Conservation (phyloP, 2,113 vertebrate genomes). For the Colossoma macropomum region DNA sequence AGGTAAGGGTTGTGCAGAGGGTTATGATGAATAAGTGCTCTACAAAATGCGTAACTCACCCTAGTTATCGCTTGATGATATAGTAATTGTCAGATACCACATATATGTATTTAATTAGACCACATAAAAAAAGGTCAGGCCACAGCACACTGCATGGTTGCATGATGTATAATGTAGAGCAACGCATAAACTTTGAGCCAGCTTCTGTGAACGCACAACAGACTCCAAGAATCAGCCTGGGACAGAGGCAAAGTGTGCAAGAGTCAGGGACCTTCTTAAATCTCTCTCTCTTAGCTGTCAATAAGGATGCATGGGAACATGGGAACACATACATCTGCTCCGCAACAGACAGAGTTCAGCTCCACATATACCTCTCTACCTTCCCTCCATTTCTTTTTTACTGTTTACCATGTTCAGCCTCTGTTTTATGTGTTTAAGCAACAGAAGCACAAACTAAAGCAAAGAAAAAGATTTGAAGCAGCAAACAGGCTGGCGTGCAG, state of each 20-base stretch:
- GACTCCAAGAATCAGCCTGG: background rate
- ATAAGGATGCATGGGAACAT: background rate
- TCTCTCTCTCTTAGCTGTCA: background rate
- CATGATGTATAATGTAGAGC: too few species aligned
- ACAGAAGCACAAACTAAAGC: background rate
- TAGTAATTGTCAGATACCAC: too few species aligned
- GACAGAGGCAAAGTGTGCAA: background rate
- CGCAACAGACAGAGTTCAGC: background rate
- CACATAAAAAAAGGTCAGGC: too few species aligned
- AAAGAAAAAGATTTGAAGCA: background rate
- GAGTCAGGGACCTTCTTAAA: background rate
- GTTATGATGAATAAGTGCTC: too few species aligned
- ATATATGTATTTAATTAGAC: too few species aligned
- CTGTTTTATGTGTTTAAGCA: background rate
- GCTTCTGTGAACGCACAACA: background rate
- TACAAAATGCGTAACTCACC: too few species aligned
- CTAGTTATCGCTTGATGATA: too few species aligned
- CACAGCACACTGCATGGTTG: too few species aligned
- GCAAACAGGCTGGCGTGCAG: background rate
- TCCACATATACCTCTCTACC: background rate
- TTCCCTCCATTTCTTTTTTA: background rate
- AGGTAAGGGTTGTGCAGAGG: too few species aligned
- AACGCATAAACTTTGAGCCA: background rate
- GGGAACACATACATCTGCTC: conserved; percentile 2
- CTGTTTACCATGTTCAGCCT: background rate